phyloP scores from a whole-genome alignment of 2,888 invertebrate genomes.

The Megalurothrips usitatus region DNA sequence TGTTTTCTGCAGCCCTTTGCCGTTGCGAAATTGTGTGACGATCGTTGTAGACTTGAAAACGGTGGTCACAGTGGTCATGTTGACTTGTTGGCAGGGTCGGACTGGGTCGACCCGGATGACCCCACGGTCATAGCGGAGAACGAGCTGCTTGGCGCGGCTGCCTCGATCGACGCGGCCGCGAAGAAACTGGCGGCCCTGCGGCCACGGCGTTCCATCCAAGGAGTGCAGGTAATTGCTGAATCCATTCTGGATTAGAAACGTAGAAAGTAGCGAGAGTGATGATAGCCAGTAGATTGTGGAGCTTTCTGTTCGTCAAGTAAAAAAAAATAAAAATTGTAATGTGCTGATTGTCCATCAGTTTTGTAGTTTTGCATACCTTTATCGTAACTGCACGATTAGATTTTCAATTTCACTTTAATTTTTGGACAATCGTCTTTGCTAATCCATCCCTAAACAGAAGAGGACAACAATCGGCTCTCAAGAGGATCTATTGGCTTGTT shows the following conservation, averaged over 20 bases:
- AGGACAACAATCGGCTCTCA: slow-evolving; percentile 30
- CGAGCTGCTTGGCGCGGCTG: slow-evolving; percentile 93
- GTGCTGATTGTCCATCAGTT: background rate
- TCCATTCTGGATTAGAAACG: slow-evolving; percentile 20
- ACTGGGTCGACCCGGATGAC: slow-evolving; percentile 96
- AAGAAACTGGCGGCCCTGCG: slow-evolving; percentile 87
- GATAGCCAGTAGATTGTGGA: background rate
- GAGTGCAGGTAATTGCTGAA: slow-evolving; percentile 45
- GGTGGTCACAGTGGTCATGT: slow-evolving; percentile 8
- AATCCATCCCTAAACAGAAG: slow-evolving; percentile 30
- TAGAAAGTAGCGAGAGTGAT: slow-evolving; percentile 13
- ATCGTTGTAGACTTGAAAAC: too few relatives aligned
- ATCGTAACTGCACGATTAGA: background rate
- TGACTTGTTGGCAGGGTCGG: slow-evolving; percentile 57
- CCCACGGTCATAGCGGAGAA: slow-evolving; percentile 97
- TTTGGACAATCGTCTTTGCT: slow-evolving; percentile 2
- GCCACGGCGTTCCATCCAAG: slow-evolving; percentile 78
- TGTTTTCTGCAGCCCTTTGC: slow-evolving; percentile 20
- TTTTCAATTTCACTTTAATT: background rate
- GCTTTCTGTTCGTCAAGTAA: slow-evolving; percentile 2
- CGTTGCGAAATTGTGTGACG: too few relatives aligned
- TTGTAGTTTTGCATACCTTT: background rate
- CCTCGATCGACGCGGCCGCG: slow-evolving; percentile 96
- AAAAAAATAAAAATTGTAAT: slow-evolving; percentile 11
- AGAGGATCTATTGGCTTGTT: slow-evolving; percentile 41